These are phyloP conservation scores for Rhinolophus ferrumequinum DNA, from an alignment of 2,113 vertebrate species.

Conservation along the genomic window DNA sequence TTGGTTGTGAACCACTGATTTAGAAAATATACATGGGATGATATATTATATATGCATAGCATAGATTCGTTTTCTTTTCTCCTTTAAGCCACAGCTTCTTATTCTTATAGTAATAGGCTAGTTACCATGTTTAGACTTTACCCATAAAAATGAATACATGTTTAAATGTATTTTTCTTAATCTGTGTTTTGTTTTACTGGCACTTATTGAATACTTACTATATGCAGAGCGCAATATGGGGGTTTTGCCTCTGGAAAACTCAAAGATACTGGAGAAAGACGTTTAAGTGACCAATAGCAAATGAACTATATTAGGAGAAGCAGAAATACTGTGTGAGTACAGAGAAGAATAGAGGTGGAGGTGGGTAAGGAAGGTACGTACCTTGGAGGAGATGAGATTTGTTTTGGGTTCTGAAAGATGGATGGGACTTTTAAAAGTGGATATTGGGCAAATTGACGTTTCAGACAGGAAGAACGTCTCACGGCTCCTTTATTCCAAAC, in stretches of 20 bases:
- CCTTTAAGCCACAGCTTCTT: background rate
- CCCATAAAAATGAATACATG: background rate
- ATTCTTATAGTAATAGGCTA: background rate
- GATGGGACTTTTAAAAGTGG: background rate
- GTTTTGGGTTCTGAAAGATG: background rate
- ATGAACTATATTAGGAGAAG: background rate
- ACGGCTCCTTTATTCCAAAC: slow-evolving; percentile 4
- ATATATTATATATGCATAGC: background rate
- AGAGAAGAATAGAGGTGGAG: background rate
- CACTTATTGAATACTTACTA: slow-evolving; percentile 28
- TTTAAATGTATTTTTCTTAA: background rate
- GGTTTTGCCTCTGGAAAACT: background rate
- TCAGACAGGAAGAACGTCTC: background rate
- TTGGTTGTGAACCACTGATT: background rate
- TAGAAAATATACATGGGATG: background rate
- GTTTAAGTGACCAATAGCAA: background rate
- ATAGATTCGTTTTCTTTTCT: background rate
- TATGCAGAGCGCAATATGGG: background rate
- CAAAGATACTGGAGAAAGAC: background rate
- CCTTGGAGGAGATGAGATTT: background rate
- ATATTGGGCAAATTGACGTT: background rate
- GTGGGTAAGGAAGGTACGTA: background rate
- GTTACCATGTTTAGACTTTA: background rate
- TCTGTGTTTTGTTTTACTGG: slow-evolving; percentile 10
- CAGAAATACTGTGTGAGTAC: background rate